A percentile compares a stretch with the other conserved stretches of the same genome.
Evolutionary conservation across 2,113 vertebrate species (phyloP).

Genomic region (Tychaedon coryphoeus): DNA sequence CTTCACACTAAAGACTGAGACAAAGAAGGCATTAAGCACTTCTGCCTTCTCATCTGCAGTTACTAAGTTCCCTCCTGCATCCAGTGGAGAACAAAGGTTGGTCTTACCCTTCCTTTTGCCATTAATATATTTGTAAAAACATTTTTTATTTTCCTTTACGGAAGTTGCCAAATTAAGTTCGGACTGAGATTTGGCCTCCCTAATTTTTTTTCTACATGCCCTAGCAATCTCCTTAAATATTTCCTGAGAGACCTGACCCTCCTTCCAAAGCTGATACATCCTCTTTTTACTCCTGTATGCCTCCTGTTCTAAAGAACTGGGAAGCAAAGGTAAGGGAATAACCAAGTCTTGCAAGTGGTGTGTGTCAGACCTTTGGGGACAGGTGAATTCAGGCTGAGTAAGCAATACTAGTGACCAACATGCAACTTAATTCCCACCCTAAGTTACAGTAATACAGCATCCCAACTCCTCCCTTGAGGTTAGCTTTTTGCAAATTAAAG

Average conservation of each 20-base stretch:
- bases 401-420: neutral
- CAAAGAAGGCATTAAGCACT: neutral
- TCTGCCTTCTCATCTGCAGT: no score
- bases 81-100: no score
- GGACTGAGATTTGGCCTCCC: neutral
- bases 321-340: neutral
- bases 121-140: neutral
- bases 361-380: neutral
- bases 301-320: neutral
- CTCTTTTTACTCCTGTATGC: neutral
- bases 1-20: neutral
- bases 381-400: neutral
- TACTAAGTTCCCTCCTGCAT: neutral
- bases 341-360: rapidly evolving
- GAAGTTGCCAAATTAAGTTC: neutral
- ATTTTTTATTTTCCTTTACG: no score
- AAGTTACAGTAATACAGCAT: neutral
- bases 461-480: neutral
- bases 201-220: neutral
- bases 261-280: neutral
- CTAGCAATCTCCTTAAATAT: neutral
- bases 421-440: neutral
- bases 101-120: neutral
- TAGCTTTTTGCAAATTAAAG: neutral
- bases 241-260: neutral